Evolutionary conservation across 2,113 vertebrate species (phyloP).

Genomic region (Phyllostomus hastatus): DNA sequence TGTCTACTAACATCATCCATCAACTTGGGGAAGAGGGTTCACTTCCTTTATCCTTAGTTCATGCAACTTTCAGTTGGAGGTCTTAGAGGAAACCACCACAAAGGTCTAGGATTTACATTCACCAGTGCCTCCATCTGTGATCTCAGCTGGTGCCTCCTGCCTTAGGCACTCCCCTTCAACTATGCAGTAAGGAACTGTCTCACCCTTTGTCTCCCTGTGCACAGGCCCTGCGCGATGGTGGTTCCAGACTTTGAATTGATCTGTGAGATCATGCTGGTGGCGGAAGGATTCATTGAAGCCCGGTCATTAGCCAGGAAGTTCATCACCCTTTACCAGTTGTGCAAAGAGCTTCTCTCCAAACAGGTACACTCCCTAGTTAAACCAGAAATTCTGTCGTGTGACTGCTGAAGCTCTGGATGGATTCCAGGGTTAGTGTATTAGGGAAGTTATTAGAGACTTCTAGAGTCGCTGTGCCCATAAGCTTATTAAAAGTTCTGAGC

Average conservation of each 20-base stretch:
- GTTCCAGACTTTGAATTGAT: conserved; percentile 98
- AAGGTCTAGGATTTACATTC: neutral
- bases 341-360: conserved; percentile 96
- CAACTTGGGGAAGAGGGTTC: neutral
- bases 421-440: neutral
- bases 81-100: neutral
- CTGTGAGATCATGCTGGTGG: conserved; percentile 99
- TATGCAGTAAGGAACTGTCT: neutral
- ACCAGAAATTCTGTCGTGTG: neutral
- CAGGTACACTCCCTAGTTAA: conserved; percentile 83
- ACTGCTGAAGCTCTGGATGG: neutral
- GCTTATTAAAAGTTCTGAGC: neutral
- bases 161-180: neutral
- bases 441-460: neutral
- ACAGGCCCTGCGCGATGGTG: conserved; percentile 97
- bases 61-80: neutral
- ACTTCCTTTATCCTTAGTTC: neutral
- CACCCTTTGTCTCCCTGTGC: neutral
- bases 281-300: conserved; percentile 95
- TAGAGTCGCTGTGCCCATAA: neutral
- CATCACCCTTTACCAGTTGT: conserved; percentile 94
- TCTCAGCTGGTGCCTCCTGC: neutral
- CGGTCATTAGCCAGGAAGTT: conserved; percentile 92
- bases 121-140: neutral
- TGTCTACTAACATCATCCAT: neutral